Evolutionary conservation across 2,797 vertebrate genomes (phyloP).

Genomic region (Onychomys leucogaster): DNA sequence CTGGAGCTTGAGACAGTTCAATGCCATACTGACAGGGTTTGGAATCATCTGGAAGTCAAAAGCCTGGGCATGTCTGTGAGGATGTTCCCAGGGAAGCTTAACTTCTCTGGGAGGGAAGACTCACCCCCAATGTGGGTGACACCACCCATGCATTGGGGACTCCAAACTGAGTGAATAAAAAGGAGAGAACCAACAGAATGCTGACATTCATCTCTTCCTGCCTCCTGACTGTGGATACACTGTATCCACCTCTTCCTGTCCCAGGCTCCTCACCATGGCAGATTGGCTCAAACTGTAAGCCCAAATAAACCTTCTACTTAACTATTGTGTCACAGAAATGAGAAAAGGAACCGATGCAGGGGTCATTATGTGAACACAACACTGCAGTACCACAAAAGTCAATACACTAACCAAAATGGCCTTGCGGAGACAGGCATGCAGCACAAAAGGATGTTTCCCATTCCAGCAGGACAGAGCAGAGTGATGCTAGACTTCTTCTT

Average conservation of each 20-base stretch:
- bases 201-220: neutral
- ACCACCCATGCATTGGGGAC: neutral
- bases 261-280: neutral
- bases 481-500: neutral
- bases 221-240: neutral
- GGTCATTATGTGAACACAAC: neutral
- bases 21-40: neutral
- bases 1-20: neutral
- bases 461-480: neutral
- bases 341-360: neutral
- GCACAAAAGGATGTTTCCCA: neutral
- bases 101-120: neutral
- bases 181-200: neutral
- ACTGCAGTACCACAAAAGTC: neutral
- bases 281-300: neutral
- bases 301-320: neutral
- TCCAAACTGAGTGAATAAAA: neutral
- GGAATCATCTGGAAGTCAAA: neutral
- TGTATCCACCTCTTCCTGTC: neutral
- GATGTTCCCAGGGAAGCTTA: neutral
- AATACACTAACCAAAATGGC: neutral
- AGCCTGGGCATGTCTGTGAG: neutral
- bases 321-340: neutral
- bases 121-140: neutral
- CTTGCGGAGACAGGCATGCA: accelerated